Evolutionary conservation across 2,888 invertebrate species (phyloP).

Genomic region (Antheraea assamensis): DNA sequence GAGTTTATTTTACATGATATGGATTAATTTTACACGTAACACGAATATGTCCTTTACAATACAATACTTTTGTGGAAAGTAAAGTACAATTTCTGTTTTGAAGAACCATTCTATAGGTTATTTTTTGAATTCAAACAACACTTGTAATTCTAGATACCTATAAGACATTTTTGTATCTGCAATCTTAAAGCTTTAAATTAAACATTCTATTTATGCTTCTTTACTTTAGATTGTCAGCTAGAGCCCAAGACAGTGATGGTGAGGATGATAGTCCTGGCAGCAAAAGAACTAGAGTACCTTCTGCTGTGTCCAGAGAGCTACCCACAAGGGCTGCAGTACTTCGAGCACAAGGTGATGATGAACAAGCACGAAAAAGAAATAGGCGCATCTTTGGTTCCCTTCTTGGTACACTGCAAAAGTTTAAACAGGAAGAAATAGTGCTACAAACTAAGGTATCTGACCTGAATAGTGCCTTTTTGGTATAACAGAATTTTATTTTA

Average conservation of each 20-base stretch:
- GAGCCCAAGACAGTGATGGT: constrained; percentile 74
- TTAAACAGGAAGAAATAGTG: constrained; percentile 96
- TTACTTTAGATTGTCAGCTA: constrained; percentile 63
- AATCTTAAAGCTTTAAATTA: neutral
- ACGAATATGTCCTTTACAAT: too few species aligned
- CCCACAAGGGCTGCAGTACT: constrained; percentile 85
- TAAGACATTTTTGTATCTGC: too few species aligned
- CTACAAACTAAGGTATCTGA: constrained; percentile 87
- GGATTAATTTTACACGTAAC: too few species aligned
- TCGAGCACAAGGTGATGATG: constrained; percentile 92
- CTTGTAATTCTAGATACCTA: too few species aligned
- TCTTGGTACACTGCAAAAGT: constrained; percentile 96
- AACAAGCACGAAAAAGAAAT: constrained; percentile 91
- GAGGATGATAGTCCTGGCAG: constrained; percentile 66
- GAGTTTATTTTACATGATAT: too few species aligned
- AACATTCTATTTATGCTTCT: too few species aligned
- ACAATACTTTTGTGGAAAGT: too few species aligned
- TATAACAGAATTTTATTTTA: too few species aligned
- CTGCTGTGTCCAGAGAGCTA: constrained; percentile 92
- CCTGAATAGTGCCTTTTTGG: too few species aligned
- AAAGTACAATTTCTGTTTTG: too few species aligned
- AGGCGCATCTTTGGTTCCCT: constrained; percentile 97
- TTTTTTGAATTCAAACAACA: too few species aligned
- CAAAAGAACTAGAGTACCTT: constrained; percentile 73
- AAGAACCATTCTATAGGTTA: too few species aligned